These are phyloP conservation scores for Danio kyathit DNA, from an alignment of 2,797 vertebrate genomes.

Conservation along the genomic window DNA sequence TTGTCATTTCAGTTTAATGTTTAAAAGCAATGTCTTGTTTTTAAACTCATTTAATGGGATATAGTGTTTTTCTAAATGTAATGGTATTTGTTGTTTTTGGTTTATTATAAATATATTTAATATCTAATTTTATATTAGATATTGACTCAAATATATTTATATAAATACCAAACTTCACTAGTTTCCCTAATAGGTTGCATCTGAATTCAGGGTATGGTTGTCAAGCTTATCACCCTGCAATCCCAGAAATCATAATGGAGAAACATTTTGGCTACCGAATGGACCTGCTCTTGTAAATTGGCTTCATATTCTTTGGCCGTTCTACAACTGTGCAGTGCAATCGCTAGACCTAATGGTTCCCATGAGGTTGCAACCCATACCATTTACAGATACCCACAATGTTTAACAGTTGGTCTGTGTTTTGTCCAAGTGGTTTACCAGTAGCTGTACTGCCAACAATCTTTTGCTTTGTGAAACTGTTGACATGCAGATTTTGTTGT, in stretches of 20 bases:
- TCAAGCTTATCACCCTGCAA: background rate
- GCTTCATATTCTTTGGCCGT: constrained; percentile 26
- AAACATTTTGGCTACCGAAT: background rate
- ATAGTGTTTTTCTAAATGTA: no score
- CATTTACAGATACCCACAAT: constrained; percentile 6
- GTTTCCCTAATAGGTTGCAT: background rate
- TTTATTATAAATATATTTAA: background rate
- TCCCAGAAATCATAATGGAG: background rate
- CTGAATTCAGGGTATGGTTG: background rate
- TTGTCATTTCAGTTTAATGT: no score
- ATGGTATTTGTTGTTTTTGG: no score
- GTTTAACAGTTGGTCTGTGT: constrained; percentile 33
- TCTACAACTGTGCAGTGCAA: background rate
- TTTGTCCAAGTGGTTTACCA: constrained; percentile 42
- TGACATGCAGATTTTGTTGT: constrained; percentile 29
- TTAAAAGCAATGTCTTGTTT: no score
- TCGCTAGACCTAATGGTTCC: constrained; percentile 24
- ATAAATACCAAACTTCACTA: background rate
- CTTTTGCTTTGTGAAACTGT: constrained; percentile 4
- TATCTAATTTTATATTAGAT: background rate
- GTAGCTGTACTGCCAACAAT: constrained; percentile 1
- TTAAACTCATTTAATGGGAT: no score
- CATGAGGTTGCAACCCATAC: constrained; percentile 7
- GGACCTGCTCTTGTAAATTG: constrained; percentile 8
- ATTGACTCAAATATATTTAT: background rate